phyloP scores from a whole-genome alignment of 2,797 vertebrate species.

The Cephalopachus bancanus region DNA sequence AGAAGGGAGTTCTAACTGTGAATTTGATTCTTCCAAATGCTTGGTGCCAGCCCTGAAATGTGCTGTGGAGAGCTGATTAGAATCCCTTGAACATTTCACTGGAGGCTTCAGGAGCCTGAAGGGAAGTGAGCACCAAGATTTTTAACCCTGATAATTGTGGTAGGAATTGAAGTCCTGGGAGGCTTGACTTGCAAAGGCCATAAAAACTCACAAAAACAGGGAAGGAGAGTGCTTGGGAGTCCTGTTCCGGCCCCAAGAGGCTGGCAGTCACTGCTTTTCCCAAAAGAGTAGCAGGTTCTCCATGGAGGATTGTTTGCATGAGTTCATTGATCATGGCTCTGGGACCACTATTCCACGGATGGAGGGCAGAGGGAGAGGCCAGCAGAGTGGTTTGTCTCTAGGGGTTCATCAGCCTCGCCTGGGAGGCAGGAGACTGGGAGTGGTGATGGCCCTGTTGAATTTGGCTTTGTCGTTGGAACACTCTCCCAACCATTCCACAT shows the following conservation, averaged over 20 bases:
- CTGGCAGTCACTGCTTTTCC: neutral
- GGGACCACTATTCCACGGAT: neutral
- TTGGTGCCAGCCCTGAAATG: slow-evolving; percentile 62
- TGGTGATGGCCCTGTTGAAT: rapidly evolving
- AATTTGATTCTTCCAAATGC: neutral
- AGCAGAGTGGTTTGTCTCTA: neutral
- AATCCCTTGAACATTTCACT: slow-evolving; percentile 80
- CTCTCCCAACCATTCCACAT: neutral
- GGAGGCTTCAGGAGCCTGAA: slow-evolving; percentile 77
- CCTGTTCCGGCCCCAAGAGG: neutral
- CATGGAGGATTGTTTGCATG: neutral
- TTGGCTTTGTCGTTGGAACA: neutral
- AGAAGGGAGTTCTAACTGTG: neutral
- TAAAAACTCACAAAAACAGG: neutral
- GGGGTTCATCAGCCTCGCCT: neutral
- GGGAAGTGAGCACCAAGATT: neutral
- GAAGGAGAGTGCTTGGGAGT: neutral
- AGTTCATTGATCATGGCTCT: rapidly evolving
- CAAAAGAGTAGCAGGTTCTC: neutral
- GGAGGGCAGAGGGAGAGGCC: slow-evolving; percentile 59
- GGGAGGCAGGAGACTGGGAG: neutral
- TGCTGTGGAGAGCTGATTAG: slow-evolving; percentile 74
- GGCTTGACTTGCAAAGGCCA: neutral
- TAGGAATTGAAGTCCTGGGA: neutral
- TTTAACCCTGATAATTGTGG: neutral